Evolutionary conservation across 2,888 invertebrate species (phyloP).

Genomic region (Nemotelus pantherinus): DNA sequence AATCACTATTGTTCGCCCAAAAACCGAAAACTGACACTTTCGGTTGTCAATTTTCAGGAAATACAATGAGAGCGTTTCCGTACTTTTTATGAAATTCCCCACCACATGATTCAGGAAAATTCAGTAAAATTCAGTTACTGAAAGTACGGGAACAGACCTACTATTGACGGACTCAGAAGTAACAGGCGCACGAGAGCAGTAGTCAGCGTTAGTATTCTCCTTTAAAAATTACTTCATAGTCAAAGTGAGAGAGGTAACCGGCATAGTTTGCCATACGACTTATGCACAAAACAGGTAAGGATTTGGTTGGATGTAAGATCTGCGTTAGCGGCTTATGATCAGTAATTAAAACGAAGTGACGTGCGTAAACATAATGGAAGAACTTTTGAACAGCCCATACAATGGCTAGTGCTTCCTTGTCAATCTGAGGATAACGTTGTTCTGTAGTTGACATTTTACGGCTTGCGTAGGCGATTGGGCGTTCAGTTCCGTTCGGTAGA

Average conservation of each 20-base stretch:
- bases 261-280: conserved; percentile 17
- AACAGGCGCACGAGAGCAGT: background rate
- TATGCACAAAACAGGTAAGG: conserved; percentile 41
- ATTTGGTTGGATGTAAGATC: conserved; percentile 32
- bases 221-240: conserved; percentile 15
- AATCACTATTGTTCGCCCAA: no score
- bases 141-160: no score
- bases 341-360: conserved; percentile 37
- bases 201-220: conserved; percentile 24
- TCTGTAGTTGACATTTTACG: conserved; percentile 22
- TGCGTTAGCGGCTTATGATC: conserved; percentile 46
- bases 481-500: conserved; percentile 38
- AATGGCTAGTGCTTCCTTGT: conserved; percentile 48
- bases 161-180: background rate
- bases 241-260: conserved; percentile 17
- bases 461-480: conserved; percentile 45
- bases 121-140: no score
- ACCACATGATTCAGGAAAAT: no score
- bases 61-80: no score
- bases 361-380: conserved; percentile 44
- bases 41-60: no score
- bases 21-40: no score
- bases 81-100: no score
- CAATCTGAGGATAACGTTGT: conserved; percentile 45
- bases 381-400: conserved; percentile 46